Base-by-base conservation (phyloP, 1,140 invertebrate species). In the Panonychus citri region DNA sequence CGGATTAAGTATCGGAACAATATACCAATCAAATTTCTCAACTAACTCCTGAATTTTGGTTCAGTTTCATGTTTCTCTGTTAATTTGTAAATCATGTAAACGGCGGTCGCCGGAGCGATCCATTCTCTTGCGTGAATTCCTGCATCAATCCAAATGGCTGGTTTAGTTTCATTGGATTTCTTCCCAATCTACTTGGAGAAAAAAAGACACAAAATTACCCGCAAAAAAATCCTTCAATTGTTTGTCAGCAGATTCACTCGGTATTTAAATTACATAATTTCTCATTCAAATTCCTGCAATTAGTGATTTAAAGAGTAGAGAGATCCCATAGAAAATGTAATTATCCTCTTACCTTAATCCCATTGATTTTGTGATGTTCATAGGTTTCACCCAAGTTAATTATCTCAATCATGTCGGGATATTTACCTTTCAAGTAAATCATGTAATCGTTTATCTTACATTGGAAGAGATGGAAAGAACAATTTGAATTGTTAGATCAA, bases 61-160 rank as follows among this genome's bases (percentile, higher is more conserved):
- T 19, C 26, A 53, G 43, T 2, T 10, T 46, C 1, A 2, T 56
- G 53, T 30, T 62, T 59, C 7, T 54, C 55, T 53, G 74, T 72
- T 1, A 83, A 63, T 34, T 63, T 37, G 63, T 81, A 80, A 34
- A 87, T 75, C 13, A 79, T 73, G 60, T 78, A 81, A 1, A 80
- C 68, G 0, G 76, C 69, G 0, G 77, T 76, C 1, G 81, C 80
- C 3, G 81, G 77, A 0, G 77, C 69, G 7, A 81, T 73, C 82
- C 82, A 84, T 68, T 85, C 82, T 39, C 82, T 71, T 0, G 81
- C 82, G 64, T 85, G 88, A 64, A 89, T 86, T 1, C 76, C 76
- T 59, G 75, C 74, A 61, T 78, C 78, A 19, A 79, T 74, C 74
- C 75, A 78, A 56, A 80, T 71, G 0, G 70, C 71, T 1, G 75